phyloP scores from a whole-genome alignment of 2,113 vertebrate genomes.

The Python bivittatus region DNA sequence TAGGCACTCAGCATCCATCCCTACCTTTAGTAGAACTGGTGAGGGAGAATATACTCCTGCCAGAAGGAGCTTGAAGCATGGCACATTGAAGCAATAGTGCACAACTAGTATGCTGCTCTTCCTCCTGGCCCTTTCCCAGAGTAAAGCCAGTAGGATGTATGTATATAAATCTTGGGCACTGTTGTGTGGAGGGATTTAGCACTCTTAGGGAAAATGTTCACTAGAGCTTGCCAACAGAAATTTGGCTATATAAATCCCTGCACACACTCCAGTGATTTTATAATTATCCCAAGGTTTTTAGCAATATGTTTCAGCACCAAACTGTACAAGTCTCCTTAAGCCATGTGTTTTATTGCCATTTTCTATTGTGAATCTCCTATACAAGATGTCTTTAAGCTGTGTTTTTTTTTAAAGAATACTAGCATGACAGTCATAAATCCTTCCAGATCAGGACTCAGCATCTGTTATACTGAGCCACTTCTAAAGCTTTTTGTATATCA shows the following conservation, averaged over 20 bases:
- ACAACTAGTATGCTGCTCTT: background rate
- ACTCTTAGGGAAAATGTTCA: background rate
- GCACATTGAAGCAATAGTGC: background rate
- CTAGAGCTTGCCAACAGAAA: background rate
- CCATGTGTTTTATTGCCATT: slow-evolving; percentile 2
- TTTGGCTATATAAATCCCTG: background rate
- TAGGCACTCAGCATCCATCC: background rate
- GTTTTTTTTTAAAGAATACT: background rate
- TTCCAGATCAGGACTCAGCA: background rate
- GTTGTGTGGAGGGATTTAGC: background rate
- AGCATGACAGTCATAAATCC: background rate
- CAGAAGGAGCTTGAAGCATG: background rate
- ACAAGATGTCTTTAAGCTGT: background rate
- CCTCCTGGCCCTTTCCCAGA: background rate
- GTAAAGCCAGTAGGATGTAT: no score
- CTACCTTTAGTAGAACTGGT: background rate
- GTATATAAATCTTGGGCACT: background rate
- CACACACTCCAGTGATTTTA: background rate
- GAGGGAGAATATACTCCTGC: no score
- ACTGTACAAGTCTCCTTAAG: slow-evolving; percentile 19
- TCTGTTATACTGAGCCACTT: background rate
- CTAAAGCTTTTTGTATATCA: background rate
- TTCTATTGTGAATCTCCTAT: background rate
- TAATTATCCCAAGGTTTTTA: slow-evolving; percentile 33
- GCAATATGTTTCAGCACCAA: slow-evolving; percentile 36